Conservation (phyloP, 1,140 invertebrate species). For the Prorops nasuta region DNA sequence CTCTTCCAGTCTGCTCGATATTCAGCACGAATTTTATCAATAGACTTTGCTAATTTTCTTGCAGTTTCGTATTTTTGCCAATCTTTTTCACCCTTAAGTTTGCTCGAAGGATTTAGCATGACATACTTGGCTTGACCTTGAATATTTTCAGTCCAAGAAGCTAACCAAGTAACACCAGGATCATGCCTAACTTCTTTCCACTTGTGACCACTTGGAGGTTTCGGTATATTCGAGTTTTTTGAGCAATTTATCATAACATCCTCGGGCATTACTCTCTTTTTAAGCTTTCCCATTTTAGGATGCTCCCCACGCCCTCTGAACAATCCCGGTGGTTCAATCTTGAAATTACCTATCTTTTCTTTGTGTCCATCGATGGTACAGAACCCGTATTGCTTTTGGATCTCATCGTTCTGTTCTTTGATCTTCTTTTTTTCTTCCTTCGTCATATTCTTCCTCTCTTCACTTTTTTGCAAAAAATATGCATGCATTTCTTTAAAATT, state of each 20-base stretch:
- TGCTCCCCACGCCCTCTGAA: constrained; percentile 98
- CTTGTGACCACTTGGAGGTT: constrained; percentile 82
- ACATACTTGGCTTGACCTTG: constrained; percentile 98
- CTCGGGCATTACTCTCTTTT: constrained; percentile 86
- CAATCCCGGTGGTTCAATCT: constrained; percentile 95
- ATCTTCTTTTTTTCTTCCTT: constrained; percentile 83
- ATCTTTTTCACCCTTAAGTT: constrained; percentile 99
- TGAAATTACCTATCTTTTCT: constrained; percentile 99
- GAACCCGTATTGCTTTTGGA: constrained; percentile 91
- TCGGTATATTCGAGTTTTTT: constrained; percentile 84
- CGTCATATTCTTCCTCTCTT: constrained; percentile 88
- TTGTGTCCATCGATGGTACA: constrained; percentile 97
- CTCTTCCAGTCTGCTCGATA: constrained; percentile 95
- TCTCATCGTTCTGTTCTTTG: constrained; percentile 89
- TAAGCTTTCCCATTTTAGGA: constrained; percentile 99
- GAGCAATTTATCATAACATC: constrained; percentile 99
- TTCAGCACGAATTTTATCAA: constrained; percentile 86
- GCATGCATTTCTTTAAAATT: constrained; percentile 89
- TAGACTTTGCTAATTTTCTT: constrained; percentile 83
- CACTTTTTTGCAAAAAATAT: constrained; percentile 81
- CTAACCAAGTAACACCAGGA: constrained; percentile 94
- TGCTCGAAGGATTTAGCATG: constrained; percentile 99
- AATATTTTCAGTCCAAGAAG: constrained; percentile 98
- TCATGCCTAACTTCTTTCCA: constrained; percentile 99
- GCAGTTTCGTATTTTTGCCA: constrained; percentile 99